phyloP scores from a whole-genome alignment of 2,113 vertebrate genomes.

The Bungarus multicinctus region DNA sequence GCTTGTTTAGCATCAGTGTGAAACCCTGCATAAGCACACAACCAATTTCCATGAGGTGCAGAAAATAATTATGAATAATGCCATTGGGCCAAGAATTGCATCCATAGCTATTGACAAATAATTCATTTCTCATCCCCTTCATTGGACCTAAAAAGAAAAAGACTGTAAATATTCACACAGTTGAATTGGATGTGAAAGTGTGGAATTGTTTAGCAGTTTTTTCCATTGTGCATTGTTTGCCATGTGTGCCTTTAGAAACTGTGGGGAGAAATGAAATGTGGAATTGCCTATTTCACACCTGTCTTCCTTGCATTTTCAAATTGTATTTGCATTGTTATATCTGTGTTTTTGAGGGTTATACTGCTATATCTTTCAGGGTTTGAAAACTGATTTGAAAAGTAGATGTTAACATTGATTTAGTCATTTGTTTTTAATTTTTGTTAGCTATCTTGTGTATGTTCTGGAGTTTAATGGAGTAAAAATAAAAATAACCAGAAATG shows the following conservation, averaged over 20 bases:
- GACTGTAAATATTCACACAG: background rate
- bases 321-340: background rate
- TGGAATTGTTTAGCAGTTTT: background rate
- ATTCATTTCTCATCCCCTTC: background rate
- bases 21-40: background rate
- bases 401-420: background rate
- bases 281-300: background rate
- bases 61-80: background rate
- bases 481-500: background rate
- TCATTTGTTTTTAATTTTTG: background rate
- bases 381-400: background rate
- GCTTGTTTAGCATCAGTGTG: background rate
- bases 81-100: background rate
- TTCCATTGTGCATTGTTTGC: background rate
- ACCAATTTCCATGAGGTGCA: background rate
- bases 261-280: background rate
- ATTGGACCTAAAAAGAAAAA: background rate
- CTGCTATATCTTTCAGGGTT: background rate
- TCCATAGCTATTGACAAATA: background rate
- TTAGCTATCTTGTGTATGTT: background rate
- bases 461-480: background rate
- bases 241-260: background rate
- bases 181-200: background rate
- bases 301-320: background rate
- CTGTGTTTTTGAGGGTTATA: background rate